Evolutionary conservation across 2,797 vertebrate species (phyloP), one percentile per base, ranked within the genome.

Genomic region (Phalloptychus januarius): DNA sequence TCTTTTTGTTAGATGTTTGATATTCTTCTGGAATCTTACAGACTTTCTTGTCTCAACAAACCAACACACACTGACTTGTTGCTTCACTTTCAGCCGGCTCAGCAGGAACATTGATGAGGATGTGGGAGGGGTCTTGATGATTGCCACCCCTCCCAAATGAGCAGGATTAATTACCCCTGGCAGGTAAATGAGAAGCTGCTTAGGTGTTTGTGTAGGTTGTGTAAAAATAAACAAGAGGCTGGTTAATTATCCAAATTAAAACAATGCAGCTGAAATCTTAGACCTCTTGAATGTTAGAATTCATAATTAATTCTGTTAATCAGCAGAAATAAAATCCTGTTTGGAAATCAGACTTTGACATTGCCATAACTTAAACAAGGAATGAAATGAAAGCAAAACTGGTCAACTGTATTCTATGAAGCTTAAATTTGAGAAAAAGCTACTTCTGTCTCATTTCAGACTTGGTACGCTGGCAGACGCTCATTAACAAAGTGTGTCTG

Each of bases 181-280:
- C 88, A 92, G 92, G 90, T 90, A 90, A 92, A 94, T 77, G 82
- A 80, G 79, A 78, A 33, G 46, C 15, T 65, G 31, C 36, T 1
- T 52, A 77, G 38, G 65, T 74, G 72, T 83, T 73, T 78, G 16
- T 77, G 74, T 77, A 13, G 61, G 46, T 52, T 40, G 74, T 77
- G 82, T 79, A 82, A 69, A 87, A 91, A 90, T 78, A 86, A 86
- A 74, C 28, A 54, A 16, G 79, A 77, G 83, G 84, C 87, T 85
- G 88, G 92, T 95, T 95, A 94, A 96, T 95, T 94, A 95, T 95
- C 91, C 84, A 88, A 92, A 95, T 94, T 93, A 92, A 90, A 86
- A 86, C 89, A 89, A 93, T 94, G 93, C 92, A 94, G 94, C 89
- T 91, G 91, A 93, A 95, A 94, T 70, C 90, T 91, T 93, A 89